Evolutionary conservation across 2,888 invertebrate genomes (phyloP), one percentile per base, ranked within the genome.

Genomic region (Slavum lentiscoides): DNA sequence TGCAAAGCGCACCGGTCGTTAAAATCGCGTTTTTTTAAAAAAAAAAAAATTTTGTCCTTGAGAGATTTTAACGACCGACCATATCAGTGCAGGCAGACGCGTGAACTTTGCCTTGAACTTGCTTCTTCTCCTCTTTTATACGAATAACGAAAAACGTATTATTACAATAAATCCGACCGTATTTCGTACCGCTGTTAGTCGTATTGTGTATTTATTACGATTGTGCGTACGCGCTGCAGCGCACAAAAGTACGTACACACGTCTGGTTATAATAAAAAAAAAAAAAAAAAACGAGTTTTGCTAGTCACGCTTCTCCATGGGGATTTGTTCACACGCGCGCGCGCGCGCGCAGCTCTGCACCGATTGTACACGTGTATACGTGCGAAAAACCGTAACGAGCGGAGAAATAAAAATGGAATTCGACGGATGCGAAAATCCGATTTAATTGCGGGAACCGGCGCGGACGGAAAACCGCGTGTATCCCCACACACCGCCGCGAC

Each of bases 61-160:
- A 23, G 80, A 80, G 80, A 80, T 80, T 80, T 80, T 80, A 80
- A 80, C 80, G 80, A 80, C 80, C 80, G 80, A 64, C 80, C 70
- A 64, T 72, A 30, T 30, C 30, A 30, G 30, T 80, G 66, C 66
- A 59, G 43, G 49, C 75, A 76, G 67, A 68, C 75, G 58, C 75
- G 58, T 80, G 80, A 80, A 80, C 80, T 80, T 80, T 80, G 62
- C 80, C 80, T 80, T 80, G 80, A 80, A 80, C 80, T 80, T 72
- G 80, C 39, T 64, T 72, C 30, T 30, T 30, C 30, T 30, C 30
- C 30, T 30, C 30, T 30, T 30, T 30, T 30, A 30, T 30, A n/a
- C n/a, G n/a, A 30, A 30, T 30, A n/a, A 30, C 30, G 30, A 30
- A 30, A 30, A 30, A 30, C 4, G 30, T 30, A 30, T n/a, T n/a